Conservation (phyloP, 2,797 vertebrate genomes). For the Echiichthys vipera region DNA sequence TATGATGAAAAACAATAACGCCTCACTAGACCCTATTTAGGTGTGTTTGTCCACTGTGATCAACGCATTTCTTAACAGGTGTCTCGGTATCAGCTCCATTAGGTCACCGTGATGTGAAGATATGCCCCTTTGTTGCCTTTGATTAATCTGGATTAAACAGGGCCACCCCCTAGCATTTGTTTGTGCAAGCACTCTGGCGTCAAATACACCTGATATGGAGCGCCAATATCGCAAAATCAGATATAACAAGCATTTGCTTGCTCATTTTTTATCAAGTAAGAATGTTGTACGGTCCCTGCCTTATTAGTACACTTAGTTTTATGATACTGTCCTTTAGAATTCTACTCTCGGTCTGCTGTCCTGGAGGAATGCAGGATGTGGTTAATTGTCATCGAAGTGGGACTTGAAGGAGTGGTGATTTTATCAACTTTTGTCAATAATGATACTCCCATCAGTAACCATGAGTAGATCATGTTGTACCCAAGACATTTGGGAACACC, state of each 20-base stretch:
- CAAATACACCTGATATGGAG: conserved; percentile 32
- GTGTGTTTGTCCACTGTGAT: conserved; percentile 6
- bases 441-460: conserved; percentile 10
- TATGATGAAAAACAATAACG: not conserved
- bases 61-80: conserved; percentile 15
- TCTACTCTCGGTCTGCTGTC: not conserved
- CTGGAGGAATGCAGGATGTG: conserved; percentile 20
- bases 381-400: not conserved
- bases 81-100: conserved; percentile 41
- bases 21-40: not conserved
- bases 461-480: not conserved
- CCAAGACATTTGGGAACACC: not conserved
- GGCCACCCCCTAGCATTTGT: conserved; percentile 49
- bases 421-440: conserved; percentile 42
- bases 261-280: conserved; percentile 10
- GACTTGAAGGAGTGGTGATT: conserved; percentile 37
- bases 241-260: not conserved
- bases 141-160: conserved; percentile 38
- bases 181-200: conserved; percentile 28
- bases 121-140: conserved; percentile 20
- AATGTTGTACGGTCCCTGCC: conserved; percentile 17
- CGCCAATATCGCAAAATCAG: not conserved
- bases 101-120: conserved; percentile 1
- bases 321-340: conserved; percentile 12
- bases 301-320: conserved; percentile 19